These are phyloP conservation scores for Pasiphila rectangulata DNA, from an alignment of 2,888 invertebrate genomes.

Conservation along the genomic window DNA sequence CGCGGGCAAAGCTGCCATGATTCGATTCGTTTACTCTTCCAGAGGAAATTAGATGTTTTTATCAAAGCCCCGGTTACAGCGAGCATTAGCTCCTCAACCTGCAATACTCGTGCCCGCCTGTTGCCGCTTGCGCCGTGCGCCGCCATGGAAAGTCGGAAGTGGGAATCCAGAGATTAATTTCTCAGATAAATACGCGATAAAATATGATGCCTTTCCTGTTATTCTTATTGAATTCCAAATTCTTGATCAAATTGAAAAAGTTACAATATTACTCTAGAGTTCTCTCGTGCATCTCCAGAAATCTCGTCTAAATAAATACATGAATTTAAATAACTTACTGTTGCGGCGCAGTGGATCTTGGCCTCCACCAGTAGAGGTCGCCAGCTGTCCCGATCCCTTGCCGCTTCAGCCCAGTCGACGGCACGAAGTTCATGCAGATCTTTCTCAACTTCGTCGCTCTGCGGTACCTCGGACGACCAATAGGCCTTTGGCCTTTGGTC, in stretches of 20 bases:
- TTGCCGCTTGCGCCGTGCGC: constrained; percentile 24
- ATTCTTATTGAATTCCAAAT: not conserved
- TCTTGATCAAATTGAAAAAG: not conserved
- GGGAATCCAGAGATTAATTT: constrained; percentile 38
- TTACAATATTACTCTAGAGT: too few species aligned
- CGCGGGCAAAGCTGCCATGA: constrained; percentile 25
- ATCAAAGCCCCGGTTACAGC: constrained; percentile 43
- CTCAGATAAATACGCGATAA: constrained; percentile 17
- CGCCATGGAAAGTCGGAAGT: constrained; percentile 15
- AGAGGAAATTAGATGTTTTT: constrained; percentile 54
- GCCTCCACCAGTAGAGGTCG: too few species aligned
- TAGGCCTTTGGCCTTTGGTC: too few species aligned
- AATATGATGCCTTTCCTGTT: constrained; percentile 13
- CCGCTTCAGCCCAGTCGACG: too few species aligned
- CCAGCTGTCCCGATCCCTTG: too few species aligned
- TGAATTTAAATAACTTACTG: too few species aligned
- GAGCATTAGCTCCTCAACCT: constrained; percentile 42
- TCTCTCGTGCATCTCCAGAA: too few species aligned
- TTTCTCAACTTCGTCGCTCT: too few species aligned
- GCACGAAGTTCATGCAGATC: too few species aligned
- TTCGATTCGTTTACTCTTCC: constrained; percentile 38
- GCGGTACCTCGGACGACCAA: too few species aligned
- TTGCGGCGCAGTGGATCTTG: too few species aligned
- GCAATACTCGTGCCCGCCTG: constrained; percentile 4
- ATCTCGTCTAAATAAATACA: too few species aligned